Base-by-base conservation (phyloP, 2,113 vertebrate species). In the Australoheros scitulus region DNA sequence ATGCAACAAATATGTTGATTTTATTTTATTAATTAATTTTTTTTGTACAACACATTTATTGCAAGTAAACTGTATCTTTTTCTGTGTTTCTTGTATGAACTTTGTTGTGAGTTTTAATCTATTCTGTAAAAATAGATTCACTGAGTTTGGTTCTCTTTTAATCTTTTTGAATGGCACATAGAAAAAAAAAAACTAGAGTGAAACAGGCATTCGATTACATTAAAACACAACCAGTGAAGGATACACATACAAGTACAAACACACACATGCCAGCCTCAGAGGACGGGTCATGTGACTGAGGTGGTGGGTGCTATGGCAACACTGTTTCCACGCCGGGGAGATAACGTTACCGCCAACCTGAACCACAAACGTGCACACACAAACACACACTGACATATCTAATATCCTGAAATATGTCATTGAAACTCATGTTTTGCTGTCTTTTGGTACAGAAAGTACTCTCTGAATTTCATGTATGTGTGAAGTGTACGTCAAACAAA, bases 261-360 rank as follows among this genome's bases (percentile, higher is more conserved):
- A 85, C 61, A 68, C 26, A 47, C 22, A 38, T 7, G 43, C 18
- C 20, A 7, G 87, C 81, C 77, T 88, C 82, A 60, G 43, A 72
- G 79, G 81, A 85, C 4, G 18, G 57, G 81, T 86, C 85, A 89
- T 77, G 83, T 92, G 88, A 90, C 86, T 55, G 58, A 61, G 79
- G 76, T 60, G 9, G 11, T 90, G 11, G 61, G 56, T 15, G 36
- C 92, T 72, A 91, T 92, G 86, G 89, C 86, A 92, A 93, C 89
- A 1, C 68, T 78, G 83, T 89, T 88, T 83, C 87, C 87, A 89
- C 84, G 56, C 82, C 17, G 61, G 79, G 80, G 83, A 84, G 88
- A 85, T 86, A 76, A 76, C 56, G 10, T 91, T 84, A 88, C 88
- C 76, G 38, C 84, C 59, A 61, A 83, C 80, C 83, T 88, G 47